Evolutionary conservation across 2,888 invertebrate genomes (phyloP).

Genomic region (Drosophila quinaria): DNA sequence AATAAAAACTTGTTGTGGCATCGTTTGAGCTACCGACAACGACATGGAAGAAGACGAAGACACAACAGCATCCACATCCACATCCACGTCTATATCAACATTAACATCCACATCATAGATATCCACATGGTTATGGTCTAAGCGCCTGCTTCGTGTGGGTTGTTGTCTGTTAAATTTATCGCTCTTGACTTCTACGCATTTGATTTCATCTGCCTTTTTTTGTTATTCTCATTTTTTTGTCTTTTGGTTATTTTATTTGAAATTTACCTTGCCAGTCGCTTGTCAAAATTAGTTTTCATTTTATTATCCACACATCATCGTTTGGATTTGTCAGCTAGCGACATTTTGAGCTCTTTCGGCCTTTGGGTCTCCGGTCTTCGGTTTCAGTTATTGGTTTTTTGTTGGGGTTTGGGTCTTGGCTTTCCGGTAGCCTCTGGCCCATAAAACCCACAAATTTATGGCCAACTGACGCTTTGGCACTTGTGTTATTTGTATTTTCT

Average conservation of each 20-base stretch:
- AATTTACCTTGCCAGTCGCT: conserved; percentile 56
- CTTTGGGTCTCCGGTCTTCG: conserved; percentile 15
- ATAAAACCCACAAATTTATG: conserved; percentile 75
- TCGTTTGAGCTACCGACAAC: conserved; percentile 57
- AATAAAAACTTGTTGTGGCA: conserved; percentile 53
- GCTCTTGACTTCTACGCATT: conserved; percentile 74
- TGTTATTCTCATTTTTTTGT: conserved; percentile 10
- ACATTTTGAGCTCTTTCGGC: conserved; percentile 35
- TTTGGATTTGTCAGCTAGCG: conserved; percentile 41
- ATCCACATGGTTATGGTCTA: conserved; percentile 44
- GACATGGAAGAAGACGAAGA: conserved; percentile 8
- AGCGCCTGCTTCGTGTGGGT: conserved; percentile 68
- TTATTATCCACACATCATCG: conserved; percentile 69
- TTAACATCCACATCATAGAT: conserved; percentile 12
- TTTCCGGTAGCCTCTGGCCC: conserved; percentile 73
- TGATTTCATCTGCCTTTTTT: conserved; percentile 40
- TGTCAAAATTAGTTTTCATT: conserved; percentile 78
- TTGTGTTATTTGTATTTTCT: conserved; percentile 33
- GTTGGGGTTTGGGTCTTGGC: conserved; percentile 43
- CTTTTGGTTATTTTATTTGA: conserved; percentile 37
- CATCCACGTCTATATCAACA: conserved; percentile 9
- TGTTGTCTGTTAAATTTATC: conserved; percentile 76
- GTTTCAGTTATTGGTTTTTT: conserved; percentile 1
- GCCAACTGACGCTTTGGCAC: conserved; percentile 58
- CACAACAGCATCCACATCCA: conserved; percentile 10